These are phyloP conservation scores for Barbus barbus DNA, from an alignment of 2,113 vertebrate species.

Conservation along the genomic window DNA sequence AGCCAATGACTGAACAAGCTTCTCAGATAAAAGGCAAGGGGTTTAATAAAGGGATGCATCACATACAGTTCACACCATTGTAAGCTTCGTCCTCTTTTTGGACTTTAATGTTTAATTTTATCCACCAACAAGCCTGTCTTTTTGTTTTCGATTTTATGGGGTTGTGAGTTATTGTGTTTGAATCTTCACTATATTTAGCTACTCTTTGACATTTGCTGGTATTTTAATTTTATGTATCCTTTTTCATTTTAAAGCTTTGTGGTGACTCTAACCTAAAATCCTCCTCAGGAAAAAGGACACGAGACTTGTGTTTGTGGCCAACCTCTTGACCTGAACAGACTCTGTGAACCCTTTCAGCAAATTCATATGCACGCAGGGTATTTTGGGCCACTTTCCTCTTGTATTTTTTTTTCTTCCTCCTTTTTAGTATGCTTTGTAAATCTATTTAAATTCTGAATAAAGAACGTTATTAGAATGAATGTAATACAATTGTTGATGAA, in stretches of 20 bases:
- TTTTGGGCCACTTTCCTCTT: conserved; percentile 68
- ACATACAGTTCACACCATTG: no score
- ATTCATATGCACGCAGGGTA: conserved; percentile 69
- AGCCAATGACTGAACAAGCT: background rate
- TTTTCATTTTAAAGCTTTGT: conserved; percentile 40
- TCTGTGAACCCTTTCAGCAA: background rate
- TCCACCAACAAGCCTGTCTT: background rate
- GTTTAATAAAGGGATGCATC: background rate
- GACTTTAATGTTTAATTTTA: background rate
- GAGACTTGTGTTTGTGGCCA: background rate
- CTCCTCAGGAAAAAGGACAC: conserved; percentile 39
- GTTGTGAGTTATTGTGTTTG: conserved; percentile 1
- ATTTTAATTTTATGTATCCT: conserved; percentile 11
- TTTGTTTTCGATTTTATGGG: background rate
- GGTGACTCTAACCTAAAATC: conserved; percentile 13
- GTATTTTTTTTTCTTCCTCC: conserved; percentile 31
- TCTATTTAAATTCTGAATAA: conserved; percentile 81
- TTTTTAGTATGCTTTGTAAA: conserved; percentile 76
- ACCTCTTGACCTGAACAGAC: conserved; percentile 55
- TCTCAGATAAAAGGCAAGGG: no score
- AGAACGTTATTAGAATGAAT: conserved; percentile 74
- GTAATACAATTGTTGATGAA: conserved; percentile 23
- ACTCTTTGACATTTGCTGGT: background rate
- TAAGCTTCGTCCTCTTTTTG: background rate
- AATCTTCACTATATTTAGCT: conserved; percentile 2